Conservation (phyloP, 2,888 invertebrate genomes). For the Lottia scabra region DNA sequence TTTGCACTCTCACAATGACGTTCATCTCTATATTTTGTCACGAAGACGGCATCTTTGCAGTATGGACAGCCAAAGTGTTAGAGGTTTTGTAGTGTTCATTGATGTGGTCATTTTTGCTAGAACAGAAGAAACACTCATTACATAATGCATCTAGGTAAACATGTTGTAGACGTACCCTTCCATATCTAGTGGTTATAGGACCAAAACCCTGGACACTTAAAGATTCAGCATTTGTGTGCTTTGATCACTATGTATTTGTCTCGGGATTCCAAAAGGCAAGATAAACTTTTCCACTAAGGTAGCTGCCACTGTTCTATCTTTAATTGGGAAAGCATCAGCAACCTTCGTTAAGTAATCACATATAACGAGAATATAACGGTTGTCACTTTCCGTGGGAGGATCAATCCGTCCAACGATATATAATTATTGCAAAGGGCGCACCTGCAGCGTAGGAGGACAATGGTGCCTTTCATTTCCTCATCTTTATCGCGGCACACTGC, state of each 20-base stretch:
- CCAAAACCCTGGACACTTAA: too few relatives aligned
- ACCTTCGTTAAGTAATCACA: slow-evolving; percentile 35
- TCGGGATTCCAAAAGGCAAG: not conserved
- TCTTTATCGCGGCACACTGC: not conserved
- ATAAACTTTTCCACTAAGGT: slow-evolving; percentile 24
- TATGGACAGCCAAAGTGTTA: too few relatives aligned
- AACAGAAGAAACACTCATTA: too few relatives aligned
- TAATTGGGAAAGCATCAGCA: slow-evolving; percentile 27
- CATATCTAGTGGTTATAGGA: too few relatives aligned
- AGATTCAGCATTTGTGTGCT: too few relatives aligned
- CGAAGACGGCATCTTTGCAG: too few relatives aligned
- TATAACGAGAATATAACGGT: slow-evolving; percentile 29
- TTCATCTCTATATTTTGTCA: too few relatives aligned
- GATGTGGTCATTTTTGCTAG: too few relatives aligned
- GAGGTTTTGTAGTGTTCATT: too few relatives aligned
- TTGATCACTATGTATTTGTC: not conserved
- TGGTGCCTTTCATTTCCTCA: not conserved
- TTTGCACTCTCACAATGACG: too few relatives aligned
- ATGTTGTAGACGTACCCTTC: too few relatives aligned
- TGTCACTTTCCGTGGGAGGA: slow-evolving; percentile 26
- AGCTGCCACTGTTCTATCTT: slow-evolving; percentile 30
- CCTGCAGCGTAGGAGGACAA: not conserved
- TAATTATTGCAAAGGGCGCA: slow-evolving; percentile 25
- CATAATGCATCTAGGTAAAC: too few relatives aligned
- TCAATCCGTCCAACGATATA: slow-evolving; percentile 24